Conservation (phyloP, 2,113 vertebrate genomes). For the Manacus vitellinus region DNA sequence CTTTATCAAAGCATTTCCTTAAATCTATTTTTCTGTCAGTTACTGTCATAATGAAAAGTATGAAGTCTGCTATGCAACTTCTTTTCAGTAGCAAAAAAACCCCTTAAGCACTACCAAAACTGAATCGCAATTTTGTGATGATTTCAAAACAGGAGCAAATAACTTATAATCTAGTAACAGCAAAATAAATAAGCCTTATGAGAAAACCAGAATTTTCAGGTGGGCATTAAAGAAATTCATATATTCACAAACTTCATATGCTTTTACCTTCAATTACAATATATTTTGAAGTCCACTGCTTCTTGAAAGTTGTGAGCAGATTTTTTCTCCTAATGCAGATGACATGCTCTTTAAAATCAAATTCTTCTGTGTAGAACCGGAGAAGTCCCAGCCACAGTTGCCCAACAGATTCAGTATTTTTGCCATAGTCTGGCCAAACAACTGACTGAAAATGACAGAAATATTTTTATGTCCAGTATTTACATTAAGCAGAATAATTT, state of each 20-base stretch:
- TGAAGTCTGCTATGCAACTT: background rate
- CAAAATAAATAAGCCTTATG: background rate
- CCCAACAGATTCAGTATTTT: conserved; percentile 89
- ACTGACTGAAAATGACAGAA: conserved; percentile 71
- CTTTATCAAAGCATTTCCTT: background rate
- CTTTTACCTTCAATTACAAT: conserved; percentile 93
- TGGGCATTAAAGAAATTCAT: background rate
- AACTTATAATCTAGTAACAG: background rate
- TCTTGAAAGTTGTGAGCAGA: conserved; percentile 95
- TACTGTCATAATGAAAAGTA: background rate
- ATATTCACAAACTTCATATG: background rate
- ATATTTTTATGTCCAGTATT: background rate
- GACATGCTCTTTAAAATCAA: conserved; percentile 94
- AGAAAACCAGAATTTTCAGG: background rate
- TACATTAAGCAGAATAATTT: background rate
- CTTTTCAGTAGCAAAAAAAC: background rate
- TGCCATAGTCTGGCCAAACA: conserved; percentile 83
- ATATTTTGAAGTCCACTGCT: conserved; percentile 96
- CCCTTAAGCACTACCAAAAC: fast-evolving
- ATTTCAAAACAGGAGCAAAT: background rate
- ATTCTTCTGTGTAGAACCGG: conserved; percentile 93
- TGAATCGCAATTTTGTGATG: background rate
- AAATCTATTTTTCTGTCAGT: background rate
- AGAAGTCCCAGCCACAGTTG: conserved; percentile 93
- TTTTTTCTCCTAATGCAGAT: conserved; percentile 87